Conservation (phyloP, 1,140 invertebrate genomes). For the Idris sp. region DNA sequence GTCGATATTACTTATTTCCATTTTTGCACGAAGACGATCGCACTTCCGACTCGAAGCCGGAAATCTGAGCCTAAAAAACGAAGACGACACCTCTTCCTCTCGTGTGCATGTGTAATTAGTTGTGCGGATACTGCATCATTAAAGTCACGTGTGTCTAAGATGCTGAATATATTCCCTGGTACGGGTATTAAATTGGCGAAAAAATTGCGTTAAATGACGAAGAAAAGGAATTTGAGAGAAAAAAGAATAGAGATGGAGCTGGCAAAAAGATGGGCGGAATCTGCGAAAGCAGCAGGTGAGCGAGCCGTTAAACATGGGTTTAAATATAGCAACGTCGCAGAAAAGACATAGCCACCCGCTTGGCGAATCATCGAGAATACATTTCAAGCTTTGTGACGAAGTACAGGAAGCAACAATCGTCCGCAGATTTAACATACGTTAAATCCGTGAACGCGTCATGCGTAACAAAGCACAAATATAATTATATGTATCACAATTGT, state of each 20-base stretch:
- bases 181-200: too few species aligned
- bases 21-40: conserved; percentile 4
- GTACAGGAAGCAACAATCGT: conserved; percentile 75
- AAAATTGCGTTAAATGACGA: too few species aligned
- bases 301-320: conserved; percentile 49
- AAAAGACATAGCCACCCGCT: conserved; percentile 24
- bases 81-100: too few species aligned
- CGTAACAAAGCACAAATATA: conserved; percentile 64
- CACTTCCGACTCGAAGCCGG: conserved; percentile 16
- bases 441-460: conserved; percentile 64
- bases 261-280: conserved; percentile 11
- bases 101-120: too few species aligned
- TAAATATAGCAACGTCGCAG: conserved; percentile 29
- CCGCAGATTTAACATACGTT: conserved; percentile 74
- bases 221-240: too few species aligned
- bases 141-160: too few species aligned
- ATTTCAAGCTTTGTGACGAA: conserved; percentile 73
- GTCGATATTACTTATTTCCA: conserved; percentile 25
- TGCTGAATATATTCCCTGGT: too few species aligned
- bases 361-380: conserved; percentile 67
- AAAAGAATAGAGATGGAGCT: not conserved
- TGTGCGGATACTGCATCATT: too few species aligned
- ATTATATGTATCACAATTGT: conserved; percentile 72
- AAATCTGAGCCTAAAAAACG: conserved; percentile 5
- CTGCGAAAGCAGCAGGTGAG: conserved; percentile 50